A percentile compares a stretch with the other conserved stretches of the same genome.
These are phyloP conservation scores for Psophia crepitans DNA, from an alignment of 2,113 vertebrate species.

Conservation along the genomic window DNA sequence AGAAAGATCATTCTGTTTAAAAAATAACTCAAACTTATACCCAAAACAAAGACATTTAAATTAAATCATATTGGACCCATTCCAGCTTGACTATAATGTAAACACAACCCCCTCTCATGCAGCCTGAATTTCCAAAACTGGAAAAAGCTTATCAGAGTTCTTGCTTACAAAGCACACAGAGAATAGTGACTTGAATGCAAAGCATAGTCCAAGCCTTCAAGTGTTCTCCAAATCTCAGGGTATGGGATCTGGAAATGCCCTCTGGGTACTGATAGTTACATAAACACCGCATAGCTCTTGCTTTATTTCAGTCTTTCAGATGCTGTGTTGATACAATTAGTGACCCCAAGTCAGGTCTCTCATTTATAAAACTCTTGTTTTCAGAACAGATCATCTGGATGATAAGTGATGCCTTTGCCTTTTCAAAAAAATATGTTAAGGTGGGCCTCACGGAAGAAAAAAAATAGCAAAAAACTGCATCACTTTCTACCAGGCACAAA, in stretches of 20 bases:
- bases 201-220: conserved; percentile 19
- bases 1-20: conserved; percentile 33
- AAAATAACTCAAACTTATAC: conserved; percentile 58
- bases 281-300: not conserved
- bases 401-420: not conserved
- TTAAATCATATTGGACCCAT: conserved; percentile 35
- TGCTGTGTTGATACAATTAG: conserved; percentile 1
- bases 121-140: conserved; percentile 56
- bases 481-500: not conserved
- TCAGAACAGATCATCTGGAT: conserved; percentile 4
- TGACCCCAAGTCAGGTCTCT: not conserved
- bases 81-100: conserved; percentile 50
- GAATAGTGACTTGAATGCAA: conserved; percentile 36
- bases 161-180: conserved; percentile 54
- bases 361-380: not conserved
- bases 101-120: conserved; percentile 28
- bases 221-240: not conserved
- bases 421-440: not conserved
- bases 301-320: conserved; percentile 20
- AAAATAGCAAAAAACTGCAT: not conserved
- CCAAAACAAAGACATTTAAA: conserved; percentile 60
- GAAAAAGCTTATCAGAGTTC: conserved; percentile 53
- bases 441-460: not conserved
- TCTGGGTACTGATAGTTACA: not conserved
- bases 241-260: conserved; percentile 6